Base-by-base conservation (phyloP, 2,113 vertebrate genomes). In the Heloderma charlesbogerti region DNA sequence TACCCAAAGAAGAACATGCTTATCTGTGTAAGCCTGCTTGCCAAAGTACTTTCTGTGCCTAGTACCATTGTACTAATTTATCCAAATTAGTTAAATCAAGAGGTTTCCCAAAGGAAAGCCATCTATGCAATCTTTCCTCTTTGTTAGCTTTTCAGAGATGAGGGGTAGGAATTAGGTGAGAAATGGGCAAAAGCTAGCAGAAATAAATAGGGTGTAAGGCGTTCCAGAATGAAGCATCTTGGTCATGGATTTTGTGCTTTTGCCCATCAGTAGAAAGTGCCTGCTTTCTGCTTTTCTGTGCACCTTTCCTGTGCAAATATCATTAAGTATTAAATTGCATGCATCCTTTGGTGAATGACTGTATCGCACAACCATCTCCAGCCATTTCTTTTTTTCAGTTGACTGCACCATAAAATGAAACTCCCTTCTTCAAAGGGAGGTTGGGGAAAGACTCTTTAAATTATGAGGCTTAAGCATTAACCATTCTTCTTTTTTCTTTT, bases 151-250 rank as follows among this genome's bases (percentile, higher is more conserved):
- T 91, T 67, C 0, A 0, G 57, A 78, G 51, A 83, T 31, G 89
- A 48, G 90, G 51, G 40, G 67, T 88, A 16, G 15, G 78, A 87
- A 48, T 90, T 88, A 3, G 13, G 7, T 75, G 93, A 80, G 48
- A 88, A 86, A 0, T 7, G 84, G 78, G 80, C 27, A 13, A 57
- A 40, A 79, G 27, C 4, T 71, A 69, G 63, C 3, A 31, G 77
- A 84, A 48, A 91, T 88, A 88, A 94, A 93, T 7, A 75, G 91
- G 89, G 90, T 93, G 16, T 82, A 34, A 95, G 48, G 74, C 94
- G 90, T n/a, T 87, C 51, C 40, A 3, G 66, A 93, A 86, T 87
- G 84, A 87, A 85, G 60, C 20, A 63, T 63, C 20, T 63, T 63
- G 60, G 20, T 22, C 20, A 63, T 63, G 5, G 60, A 63, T 18